Percentiles rank a stretch among this genome's conserved stretches.
Evolutionary conservation across 2,113 vertebrate genomes (phyloP).

Genomic region (Sander vitreus): DNA sequence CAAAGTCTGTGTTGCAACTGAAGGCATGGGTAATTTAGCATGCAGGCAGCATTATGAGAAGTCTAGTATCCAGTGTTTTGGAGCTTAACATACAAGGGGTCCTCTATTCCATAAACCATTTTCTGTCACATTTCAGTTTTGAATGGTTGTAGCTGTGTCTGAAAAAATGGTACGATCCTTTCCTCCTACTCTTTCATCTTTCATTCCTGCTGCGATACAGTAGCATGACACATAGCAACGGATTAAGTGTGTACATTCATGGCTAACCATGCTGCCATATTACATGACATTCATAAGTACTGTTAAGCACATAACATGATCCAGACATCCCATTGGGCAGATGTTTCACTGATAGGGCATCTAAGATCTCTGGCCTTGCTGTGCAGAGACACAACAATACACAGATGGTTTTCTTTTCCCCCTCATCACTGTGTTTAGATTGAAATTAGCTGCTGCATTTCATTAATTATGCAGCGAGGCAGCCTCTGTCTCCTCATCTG

Average conservation of each 20-base stretch:
- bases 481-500: slow-evolving; percentile 59
- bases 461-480: slow-evolving; percentile 76
- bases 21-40: background rate
- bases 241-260: background rate
- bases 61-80: background rate
- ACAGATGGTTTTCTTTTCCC: slow-evolving; percentile 67
- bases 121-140: background rate
- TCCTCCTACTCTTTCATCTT: background rate
- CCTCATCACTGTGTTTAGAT: slow-evolving; percentile 68
- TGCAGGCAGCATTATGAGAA: background rate
- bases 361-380: slow-evolving; percentile 49
- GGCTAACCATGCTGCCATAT: background rate
- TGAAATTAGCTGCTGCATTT: slow-evolving; percentile 68
- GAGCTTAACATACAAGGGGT: background rate
- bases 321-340: slow-evolving; percentile 37
- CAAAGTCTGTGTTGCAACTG: background rate
- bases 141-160: background rate
- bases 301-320: slow-evolving; percentile 13
- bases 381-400: slow-evolving; percentile 47
- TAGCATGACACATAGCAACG: background rate
- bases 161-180: background rate
- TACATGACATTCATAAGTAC: background rate
- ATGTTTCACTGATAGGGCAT: slow-evolving; percentile 50
- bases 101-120: background rate
- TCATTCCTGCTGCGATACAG: background rate